Percentiles rank a stretch among this genome's conserved stretches.
Evolutionary conservation across 2,113 vertebrate species (phyloP).

Genomic region (Corythoichthys intestinalis): DNA sequence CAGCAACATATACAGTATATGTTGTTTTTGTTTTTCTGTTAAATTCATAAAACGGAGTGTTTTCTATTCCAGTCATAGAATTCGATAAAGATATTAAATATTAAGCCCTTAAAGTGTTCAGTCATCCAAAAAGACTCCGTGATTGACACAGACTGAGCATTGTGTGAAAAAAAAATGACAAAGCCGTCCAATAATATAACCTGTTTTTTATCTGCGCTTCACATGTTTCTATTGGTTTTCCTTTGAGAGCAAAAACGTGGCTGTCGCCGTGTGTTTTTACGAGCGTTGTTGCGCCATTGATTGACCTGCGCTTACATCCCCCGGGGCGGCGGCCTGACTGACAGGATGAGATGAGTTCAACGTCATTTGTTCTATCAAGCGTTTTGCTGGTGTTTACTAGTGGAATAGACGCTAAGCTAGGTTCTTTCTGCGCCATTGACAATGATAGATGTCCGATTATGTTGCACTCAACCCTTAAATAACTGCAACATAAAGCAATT

Average conservation of each 20-base stretch:
- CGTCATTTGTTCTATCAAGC: slow-evolving; percentile 21
- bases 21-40: no score
- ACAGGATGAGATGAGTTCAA: slow-evolving; percentile 51
- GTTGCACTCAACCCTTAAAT: no score
- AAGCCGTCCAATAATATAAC: neutral
- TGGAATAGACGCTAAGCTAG: slow-evolving; percentile 7
- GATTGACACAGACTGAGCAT: neutral
- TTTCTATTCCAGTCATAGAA: no score
- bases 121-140: neutral
- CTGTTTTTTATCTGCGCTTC: neutral
- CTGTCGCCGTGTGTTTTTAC: slow-evolving; percentile 3
- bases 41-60: no score
- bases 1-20: no score
- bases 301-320: slow-evolving; percentile 39
- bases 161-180: neutral
- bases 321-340: slow-evolving; percentile 43
- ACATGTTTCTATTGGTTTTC: neutral
- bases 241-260: neutral
- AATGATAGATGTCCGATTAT: no score
- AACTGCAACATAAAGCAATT: no score
- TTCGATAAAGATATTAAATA: no score
- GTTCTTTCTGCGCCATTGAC: neutral
- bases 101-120: neutral
- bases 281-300: slow-evolving; percentile 29
- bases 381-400: slow-evolving; percentile 23